Evolutionary conservation across 2,113 vertebrate genomes (phyloP), one percentile per base, ranked within the genome.

Genomic region (Nannobrachium achirus): DNA sequence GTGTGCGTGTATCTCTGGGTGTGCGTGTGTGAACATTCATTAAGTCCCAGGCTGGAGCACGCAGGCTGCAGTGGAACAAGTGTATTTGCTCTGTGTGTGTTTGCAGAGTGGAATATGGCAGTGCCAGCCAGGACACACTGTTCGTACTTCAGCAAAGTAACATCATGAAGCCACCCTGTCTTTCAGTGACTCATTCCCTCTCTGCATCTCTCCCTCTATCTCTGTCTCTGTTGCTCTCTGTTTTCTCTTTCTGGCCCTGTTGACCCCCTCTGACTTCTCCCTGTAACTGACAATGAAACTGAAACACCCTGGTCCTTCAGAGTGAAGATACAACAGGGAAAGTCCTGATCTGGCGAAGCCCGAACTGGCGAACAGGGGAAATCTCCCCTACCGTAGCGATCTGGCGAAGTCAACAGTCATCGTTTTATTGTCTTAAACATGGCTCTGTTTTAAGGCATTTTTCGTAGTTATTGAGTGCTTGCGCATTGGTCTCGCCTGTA

Each of bases 81-180:
- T 44, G 3, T 75, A 15, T 75, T 77, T 74, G 55, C 64, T 60
- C 8, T 53, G 72, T 58, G 62, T 66, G 63, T 52, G 71, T 73
- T 73, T 62, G 52, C 48, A 38, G 38, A 58, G 55, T 50, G 65
- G 73, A 69, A 66, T 59, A 55, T 61, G 65, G 11, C 57, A 52
- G 7, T 38, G 7, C 50, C 19, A 53, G 40, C 50, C 19, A 53
- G 40, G 33, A 57, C 55, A 63, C 58, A 38, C 25, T 56, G 16
- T 66, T 57, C 25, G 56, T 40, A 19, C 14, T 44, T 33, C 49
- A 39, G n/a, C 7, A 39, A 10, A 18, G 13, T 25, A 10, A 44
- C 57, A 40, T 7, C 40, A 19, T 41, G 19, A 19, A 45, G 16
- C 15, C 50, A 19, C 15, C 50, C 1, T 18, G 18, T 52, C 25